Evolutionary conservation across 2,113 vertebrate genomes (phyloP).

Genomic region (Zosterops hypoxanthus): DNA sequence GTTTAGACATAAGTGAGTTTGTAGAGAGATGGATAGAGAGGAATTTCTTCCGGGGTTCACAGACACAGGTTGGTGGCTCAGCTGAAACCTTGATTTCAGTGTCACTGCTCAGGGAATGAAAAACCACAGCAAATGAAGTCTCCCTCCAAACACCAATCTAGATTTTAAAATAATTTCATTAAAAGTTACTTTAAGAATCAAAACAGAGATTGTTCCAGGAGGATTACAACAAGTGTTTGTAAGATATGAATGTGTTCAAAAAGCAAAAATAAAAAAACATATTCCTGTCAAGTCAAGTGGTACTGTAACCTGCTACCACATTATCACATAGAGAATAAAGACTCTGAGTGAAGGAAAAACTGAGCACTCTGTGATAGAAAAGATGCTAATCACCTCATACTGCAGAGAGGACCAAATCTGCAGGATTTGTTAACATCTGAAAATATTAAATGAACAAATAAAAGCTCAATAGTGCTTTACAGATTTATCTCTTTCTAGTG

Average conservation of each 20-base stretch:
- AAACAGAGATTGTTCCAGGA: background rate
- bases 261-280: background rate
- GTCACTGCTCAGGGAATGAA: background rate
- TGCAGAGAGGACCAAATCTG: background rate
- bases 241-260: background rate
- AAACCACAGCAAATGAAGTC: background rate
- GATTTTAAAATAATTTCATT: background rate
- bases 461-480: background rate
- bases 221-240: background rate
- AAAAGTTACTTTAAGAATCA: background rate
- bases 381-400: constrained; percentile 21
- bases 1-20: background rate
- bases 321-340: background rate
- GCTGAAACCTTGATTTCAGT: background rate
- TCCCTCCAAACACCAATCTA: background rate
- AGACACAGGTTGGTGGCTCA: background rate
- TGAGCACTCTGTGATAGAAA: background rate
- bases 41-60: background rate
- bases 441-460: background rate
- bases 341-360: background rate
- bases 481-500: background rate
- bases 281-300: background rate
- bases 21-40: background rate
- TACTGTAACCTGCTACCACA: background rate
- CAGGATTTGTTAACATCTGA: background rate